A percentile compares a stretch with the other conserved stretches of the same genome.
Conservation (phyloP, 2,797 vertebrate species). For the Buphagus erythrorhynchus region DNA sequence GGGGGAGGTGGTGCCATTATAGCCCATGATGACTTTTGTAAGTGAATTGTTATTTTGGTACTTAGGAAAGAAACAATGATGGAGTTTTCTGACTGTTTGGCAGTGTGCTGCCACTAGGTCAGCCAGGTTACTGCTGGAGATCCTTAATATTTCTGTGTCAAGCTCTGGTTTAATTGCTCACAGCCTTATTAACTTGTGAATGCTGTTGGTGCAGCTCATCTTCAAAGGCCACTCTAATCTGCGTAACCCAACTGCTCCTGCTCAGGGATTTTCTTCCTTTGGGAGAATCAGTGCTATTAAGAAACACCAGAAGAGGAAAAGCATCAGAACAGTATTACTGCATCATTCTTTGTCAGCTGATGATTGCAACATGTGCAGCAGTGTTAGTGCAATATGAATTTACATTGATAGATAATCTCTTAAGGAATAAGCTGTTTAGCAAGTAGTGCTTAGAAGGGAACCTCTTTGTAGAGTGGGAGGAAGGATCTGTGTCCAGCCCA, state of each 20-base stretch:
- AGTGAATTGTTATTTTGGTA: neutral
- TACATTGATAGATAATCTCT: neutral
- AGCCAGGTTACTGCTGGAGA: neutral
- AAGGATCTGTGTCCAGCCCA: neutral
- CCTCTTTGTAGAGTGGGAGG: fast-evolving
- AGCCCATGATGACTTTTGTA: neutral
- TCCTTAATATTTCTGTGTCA: neutral
- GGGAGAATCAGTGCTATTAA: neutral
- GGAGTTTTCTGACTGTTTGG: neutral
- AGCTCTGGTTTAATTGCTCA: neutral
- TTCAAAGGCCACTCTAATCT: neutral
- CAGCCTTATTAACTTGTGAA: neutral
- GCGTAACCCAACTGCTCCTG: neutral
- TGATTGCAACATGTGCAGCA: fast-evolving
- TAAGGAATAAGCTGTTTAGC: neutral
- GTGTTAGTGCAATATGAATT: neutral
- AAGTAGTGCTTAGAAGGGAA: neutral
- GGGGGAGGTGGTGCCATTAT: neutral
- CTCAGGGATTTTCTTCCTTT: neutral
- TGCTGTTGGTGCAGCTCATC: neutral
- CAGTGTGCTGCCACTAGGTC: neutral
- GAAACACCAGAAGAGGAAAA: neutral
- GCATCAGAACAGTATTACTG: neutral
- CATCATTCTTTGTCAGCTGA: neutral
- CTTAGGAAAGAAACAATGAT: neutral